A percentile compares a stretch with the other conserved stretches of the same genome.
phyloP scores from a whole-genome alignment of 1,140 invertebrate species.

The Drosophila bocki region DNA sequence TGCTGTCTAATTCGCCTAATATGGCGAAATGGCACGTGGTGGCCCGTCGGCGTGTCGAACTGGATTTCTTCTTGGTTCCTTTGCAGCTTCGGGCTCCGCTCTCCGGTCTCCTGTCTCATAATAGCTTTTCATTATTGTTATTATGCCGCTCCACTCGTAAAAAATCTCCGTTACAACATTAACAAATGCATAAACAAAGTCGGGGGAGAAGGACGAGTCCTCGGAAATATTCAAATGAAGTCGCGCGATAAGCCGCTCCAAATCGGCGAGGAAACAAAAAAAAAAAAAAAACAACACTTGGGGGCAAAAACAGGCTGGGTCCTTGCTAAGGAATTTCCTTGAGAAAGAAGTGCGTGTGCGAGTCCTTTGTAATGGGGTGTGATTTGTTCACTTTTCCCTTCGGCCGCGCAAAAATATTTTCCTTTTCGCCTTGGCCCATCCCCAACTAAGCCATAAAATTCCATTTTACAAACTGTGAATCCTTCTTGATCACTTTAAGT shows the following conservation, averaged over 20 bases:
- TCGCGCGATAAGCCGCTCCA: constrained; percentile 83
- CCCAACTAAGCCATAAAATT: constrained; percentile 83
- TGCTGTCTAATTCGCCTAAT: constrained; percentile 75
- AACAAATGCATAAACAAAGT: constrained; percentile 84
- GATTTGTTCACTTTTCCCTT: constrained; percentile 81
- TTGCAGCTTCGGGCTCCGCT: constrained; percentile 14
- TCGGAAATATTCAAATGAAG: constrained; percentile 83
- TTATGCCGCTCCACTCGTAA: constrained; percentile 75
- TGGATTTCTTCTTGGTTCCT: constrained; percentile 39
- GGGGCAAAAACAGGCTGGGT: constrained; percentile 25
- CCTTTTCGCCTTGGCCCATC: constrained; percentile 30
- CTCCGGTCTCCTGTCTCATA: constrained; percentile 68
- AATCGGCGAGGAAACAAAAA: constrained; percentile 66
- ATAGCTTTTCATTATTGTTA: constrained; percentile 85
- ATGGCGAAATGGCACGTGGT: constrained; percentile 75
- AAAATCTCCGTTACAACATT: constrained; percentile 84
- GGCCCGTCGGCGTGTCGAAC: constrained; percentile 60
- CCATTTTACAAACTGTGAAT: constrained; percentile 85
- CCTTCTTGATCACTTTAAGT: constrained; percentile 85
- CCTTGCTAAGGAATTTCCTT: constrained; percentile 59
- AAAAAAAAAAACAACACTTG: constrained; percentile 11
- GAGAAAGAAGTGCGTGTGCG: constrained; percentile 14
- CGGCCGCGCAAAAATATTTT: constrained; percentile 68
- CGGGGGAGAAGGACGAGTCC: not conserved
- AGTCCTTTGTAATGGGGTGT: constrained; percentile 78